Base-by-base conservation (phyloP, 2,888 invertebrate species). In the Cynaeus angustus region DNA sequence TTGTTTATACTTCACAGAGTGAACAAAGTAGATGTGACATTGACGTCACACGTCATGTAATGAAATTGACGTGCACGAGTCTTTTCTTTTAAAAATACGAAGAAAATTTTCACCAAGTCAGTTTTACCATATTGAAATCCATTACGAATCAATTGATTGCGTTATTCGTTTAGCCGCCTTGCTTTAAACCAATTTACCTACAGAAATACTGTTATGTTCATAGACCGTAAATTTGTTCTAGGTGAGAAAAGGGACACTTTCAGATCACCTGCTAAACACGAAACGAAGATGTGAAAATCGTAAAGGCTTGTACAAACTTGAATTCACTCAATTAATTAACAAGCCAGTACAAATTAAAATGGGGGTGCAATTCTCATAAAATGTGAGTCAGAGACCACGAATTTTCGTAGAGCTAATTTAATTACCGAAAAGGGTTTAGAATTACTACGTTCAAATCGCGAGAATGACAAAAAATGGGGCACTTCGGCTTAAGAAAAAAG, bases 281-380 rank as follows among this genome's bases (percentile, higher is more conserved):
- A 53, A 16, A 46, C 8, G 9, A 45, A 45, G 59, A 53, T 45
- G 65, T 48, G 33, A 41, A 33, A 55, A 62, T 50, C 28, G 53
- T 43, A 65, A 55, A 55, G 53, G 52, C 50, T 48, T 30, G 33
- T 38, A 37, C n/a, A 37, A 61, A 38, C 14, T 65, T 55, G 53
- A 48, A 37, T 46, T 61, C 48, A 62, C 37, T 55, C 68, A 43
- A 67, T 67, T 67, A 67, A 67, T 67, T 67, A 67, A 41, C 43
- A 46, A 62, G 38, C 52, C 59, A 38, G 59, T 52, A 62, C 45
- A 62, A 61, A 68, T 61, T 53, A 53, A 59, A 68, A 56, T 64
- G 30, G 13, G 41, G 21, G 7, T 38, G 16, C 56, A 43, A 43
- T 67, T 28, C 38, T 56, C 14, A 56, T 55, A 64, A 50, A 56